Evolutionary conservation across 2,888 invertebrate species (phyloP).

Genomic region (Drosophila multiciliata): DNA sequence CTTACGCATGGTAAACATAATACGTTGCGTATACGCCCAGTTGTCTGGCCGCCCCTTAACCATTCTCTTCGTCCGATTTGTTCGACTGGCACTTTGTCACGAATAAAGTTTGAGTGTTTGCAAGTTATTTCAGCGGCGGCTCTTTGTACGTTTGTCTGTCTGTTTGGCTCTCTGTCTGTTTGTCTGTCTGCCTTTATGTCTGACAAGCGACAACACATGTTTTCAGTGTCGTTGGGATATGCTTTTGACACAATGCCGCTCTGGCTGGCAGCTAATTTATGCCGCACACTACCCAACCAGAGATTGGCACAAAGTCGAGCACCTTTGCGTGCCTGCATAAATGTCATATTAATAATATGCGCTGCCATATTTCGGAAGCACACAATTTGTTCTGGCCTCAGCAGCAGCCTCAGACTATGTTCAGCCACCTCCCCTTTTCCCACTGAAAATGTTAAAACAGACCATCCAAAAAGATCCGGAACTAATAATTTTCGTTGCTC

Average conservation of each 20-base stretch:
- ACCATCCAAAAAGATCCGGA: no score
- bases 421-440: background rate
- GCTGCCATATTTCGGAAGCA: conserved; percentile 34
- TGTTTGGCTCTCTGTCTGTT: background rate
- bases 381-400: conserved; percentile 13
- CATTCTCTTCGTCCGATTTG: conserved; percentile 12
- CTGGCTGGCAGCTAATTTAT: conserved; percentile 66
- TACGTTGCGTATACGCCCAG: conserved; percentile 60
- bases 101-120: conserved; percentile 60
- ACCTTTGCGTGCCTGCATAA: conserved; percentile 64
- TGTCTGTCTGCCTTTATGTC: conserved; percentile 24
- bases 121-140: conserved; percentile 66
- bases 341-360: conserved; percentile 66
- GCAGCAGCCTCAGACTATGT: background rate
- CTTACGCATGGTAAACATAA: conserved; percentile 48
- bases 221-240: conserved; percentile 54
- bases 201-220: conserved; percentile 65
- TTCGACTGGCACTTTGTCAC: conserved; percentile 55
- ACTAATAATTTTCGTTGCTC: no score
- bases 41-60: conserved; percentile 17
- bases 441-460: no score
- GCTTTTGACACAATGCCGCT: conserved; percentile 56
- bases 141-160: conserved; percentile 31
- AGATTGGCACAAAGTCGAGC: conserved; percentile 33
- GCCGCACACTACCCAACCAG: conserved; percentile 37